Percentiles rank a stretch among this genome's conserved stretches.
These are phyloP conservation scores for Ethmia dodecea DNA, from an alignment of 2,888 invertebrate genomes.

Conservation along the genomic window DNA sequence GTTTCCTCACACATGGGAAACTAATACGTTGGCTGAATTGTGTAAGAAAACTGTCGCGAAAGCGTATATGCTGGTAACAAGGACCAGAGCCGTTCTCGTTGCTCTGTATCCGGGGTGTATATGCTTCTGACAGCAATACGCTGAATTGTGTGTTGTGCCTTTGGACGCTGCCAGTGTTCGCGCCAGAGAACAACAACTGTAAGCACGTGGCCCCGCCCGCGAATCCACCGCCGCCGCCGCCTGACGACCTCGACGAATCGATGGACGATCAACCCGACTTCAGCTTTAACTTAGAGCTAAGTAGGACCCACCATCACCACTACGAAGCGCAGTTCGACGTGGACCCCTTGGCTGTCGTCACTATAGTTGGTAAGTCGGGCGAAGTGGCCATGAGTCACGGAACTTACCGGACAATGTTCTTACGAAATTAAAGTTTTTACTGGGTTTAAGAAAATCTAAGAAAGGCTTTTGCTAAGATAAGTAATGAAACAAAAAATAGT, in stretches of 20 bases:
- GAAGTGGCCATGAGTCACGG: not conserved
- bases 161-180: slow-evolving; percentile 59
- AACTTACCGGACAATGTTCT: too few species aligned
- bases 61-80: too few species aligned
- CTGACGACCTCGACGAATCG: slow-evolving; percentile 46
- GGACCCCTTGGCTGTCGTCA: slow-evolving; percentile 28
- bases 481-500: too few species aligned
- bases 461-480: too few species aligned
- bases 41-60: too few species aligned
- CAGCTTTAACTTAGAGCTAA: slow-evolving; percentile 84
- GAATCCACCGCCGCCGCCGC: slow-evolving; percentile 74
- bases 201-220: slow-evolving; percentile 63
- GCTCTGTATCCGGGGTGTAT: too few species aligned
- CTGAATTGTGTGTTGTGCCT: slow-evolving; percentile 8
- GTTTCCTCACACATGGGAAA: too few species aligned
- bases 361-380: slow-evolving; percentile 62
- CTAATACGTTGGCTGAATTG: too few species aligned
- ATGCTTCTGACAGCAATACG: too few species aligned
- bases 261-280: slow-evolving; percentile 64
- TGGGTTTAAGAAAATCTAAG: too few species aligned
- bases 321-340: slow-evolving; percentile 83
- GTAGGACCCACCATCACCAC: slow-evolving; percentile 83
- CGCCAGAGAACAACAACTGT: slow-evolving; percentile 52
- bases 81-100: too few species aligned
- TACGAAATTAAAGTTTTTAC: too few species aligned